Evolutionary conservation across 2,797 vertebrate genomes (phyloP), one percentile per base, ranked within the genome.

Genomic region (Smutsia temminckii): DNA sequence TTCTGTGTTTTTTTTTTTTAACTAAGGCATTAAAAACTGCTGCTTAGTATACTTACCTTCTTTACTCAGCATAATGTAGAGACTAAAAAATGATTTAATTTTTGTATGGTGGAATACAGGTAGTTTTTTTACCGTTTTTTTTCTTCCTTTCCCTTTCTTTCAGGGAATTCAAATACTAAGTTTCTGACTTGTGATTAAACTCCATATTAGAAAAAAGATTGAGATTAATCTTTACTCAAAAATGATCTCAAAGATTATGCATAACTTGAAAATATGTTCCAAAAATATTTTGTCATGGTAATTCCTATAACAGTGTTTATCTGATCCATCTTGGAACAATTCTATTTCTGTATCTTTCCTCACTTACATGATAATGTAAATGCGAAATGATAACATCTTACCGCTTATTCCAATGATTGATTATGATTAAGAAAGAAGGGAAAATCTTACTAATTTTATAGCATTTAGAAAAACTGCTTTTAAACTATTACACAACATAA

Each of bases 171-270:
- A 92, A 89, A 75, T 86, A 32, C 18, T 59, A 91, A 86, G 27
- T 89, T 89, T 91, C 13, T 57, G 74, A 85, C 18, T 29, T 95
- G 53, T 80, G 42, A 91, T 79, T 86, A 77, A 89, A 93, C 23
- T 87, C n/a, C 29, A 69, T 25, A 69, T 80, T 85, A 37, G 18
- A 68, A 66, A 89, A 32, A 5, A 89, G 49, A 61, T 23, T 92
- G 57, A 3, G 17, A 68, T 79, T 86, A 81, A 81, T 69, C 49
- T 59, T 71, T 81, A 92, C n/a, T 17, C 66, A 84, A 79, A 18
- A 55, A 75, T 61, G 91, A 14, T 85, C 59, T 71, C 57, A 89
- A 93, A 63, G 78, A 94, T 95, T 80, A 90, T 59, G 74, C 74
- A 51, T 71, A 81, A 61, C 4, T 87, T 79, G n/a, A 87, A 92